Conservation (phyloP, 2,888 invertebrate genomes). For the Drosophila birchii region DNA sequence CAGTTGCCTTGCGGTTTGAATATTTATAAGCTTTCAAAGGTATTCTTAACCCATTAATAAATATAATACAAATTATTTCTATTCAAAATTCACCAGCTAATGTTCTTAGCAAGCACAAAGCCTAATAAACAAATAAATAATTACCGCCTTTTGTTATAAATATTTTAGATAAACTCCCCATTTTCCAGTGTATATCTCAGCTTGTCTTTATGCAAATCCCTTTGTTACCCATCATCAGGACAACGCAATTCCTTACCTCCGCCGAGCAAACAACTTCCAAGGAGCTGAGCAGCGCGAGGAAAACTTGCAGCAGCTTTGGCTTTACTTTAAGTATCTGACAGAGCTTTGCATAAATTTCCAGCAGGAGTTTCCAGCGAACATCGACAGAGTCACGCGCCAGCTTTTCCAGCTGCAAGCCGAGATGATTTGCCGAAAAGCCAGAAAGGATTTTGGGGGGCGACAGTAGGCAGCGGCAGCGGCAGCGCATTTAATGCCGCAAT, state of each 20-base stretch:
- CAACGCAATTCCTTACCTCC: slow-evolving; percentile 7
- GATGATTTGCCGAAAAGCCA: slow-evolving; percentile 79
- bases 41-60: background rate
- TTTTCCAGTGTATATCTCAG: background rate
- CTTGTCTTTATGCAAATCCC: slow-evolving; percentile 33
- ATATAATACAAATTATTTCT: too few species aligned
- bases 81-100: background rate
- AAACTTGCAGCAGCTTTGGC: slow-evolving; percentile 62
- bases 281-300: slow-evolving; percentile 9
- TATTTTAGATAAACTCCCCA: background rate
- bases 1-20: background rate
- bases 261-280: slow-evolving; percentile 20
- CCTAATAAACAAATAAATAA: background rate
- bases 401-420: slow-evolving; percentile 43
- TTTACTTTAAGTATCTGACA: slow-evolving; percentile 75
- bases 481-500: slow-evolving; percentile 72
- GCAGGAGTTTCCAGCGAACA: slow-evolving; percentile 57
- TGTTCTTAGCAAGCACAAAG: background rate
- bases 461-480: slow-evolving; percentile 56
- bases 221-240: slow-evolving; percentile 26
- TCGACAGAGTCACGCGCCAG: slow-evolving; percentile 75
- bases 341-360: slow-evolving; percentile 76
- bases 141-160: background rate
- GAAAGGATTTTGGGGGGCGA: slow-evolving; percentile 68
- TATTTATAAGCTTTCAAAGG: background rate